A percentile compares a stretch with the other conserved stretches of the same genome.
Evolutionary conservation across 2,113 vertebrate species (phyloP).

Genomic region (Aphyosemion australe): DNA sequence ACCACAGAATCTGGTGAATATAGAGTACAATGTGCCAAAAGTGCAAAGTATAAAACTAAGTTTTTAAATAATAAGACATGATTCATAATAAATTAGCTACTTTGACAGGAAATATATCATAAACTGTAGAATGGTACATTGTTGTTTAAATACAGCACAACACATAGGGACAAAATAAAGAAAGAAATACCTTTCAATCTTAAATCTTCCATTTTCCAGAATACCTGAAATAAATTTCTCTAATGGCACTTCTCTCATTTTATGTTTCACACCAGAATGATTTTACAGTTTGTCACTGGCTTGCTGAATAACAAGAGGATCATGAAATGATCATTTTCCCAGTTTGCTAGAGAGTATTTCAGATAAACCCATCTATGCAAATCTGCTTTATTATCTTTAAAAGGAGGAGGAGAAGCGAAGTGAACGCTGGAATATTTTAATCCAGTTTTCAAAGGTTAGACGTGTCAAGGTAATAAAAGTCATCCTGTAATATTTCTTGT

Average conservation of each 20-base stretch:
- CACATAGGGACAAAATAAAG: slow-evolving; percentile 2
- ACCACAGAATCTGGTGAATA: too few species aligned
- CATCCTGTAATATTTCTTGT: slow-evolving; percentile 20
- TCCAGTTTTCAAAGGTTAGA: not conserved
- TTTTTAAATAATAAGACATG: too few species aligned
- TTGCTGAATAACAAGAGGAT: not conserved
- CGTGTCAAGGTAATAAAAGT: slow-evolving; percentile 24
- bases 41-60: too few species aligned
- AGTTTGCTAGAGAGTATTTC: not conserved
- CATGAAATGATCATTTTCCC: too few species aligned
- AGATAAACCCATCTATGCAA: not conserved
- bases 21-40: too few species aligned
- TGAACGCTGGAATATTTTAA: not conserved
- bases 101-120: slow-evolving; percentile 5
- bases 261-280: not conserved
- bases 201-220: not conserved
- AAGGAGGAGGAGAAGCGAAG: not conserved
- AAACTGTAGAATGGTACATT: too few species aligned
- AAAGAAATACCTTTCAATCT: not conserved
- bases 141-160: not conserved
- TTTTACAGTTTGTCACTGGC: not conserved
- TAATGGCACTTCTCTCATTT: not conserved
- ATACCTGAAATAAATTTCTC: not conserved
- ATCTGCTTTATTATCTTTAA: not conserved
- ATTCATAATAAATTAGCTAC: too few species aligned